These are phyloP conservation scores for Clamator glandarius DNA, from an alignment of 2,797 vertebrate genomes.

Conservation along the genomic window DNA sequence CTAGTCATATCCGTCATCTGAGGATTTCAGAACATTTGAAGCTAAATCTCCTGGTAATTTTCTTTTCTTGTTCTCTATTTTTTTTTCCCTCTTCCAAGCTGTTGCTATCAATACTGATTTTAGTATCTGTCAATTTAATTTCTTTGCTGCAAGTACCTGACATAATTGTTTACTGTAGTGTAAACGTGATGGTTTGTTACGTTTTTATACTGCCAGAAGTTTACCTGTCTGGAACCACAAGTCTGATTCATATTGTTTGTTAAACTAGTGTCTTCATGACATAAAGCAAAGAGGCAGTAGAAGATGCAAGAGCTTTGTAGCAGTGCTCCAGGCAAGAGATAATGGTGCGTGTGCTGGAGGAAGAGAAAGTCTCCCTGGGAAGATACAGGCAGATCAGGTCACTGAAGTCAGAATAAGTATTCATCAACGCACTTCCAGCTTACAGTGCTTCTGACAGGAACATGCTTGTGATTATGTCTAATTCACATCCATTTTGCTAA, in stretches of 20 bases:
- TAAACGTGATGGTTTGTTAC: not conserved
- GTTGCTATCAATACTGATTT: conserved; percentile 11
- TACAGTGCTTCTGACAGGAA: not conserved
- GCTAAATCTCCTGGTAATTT: not conserved
- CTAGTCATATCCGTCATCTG: not conserved
- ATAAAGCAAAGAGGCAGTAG: not conserved
- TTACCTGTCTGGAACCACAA: not conserved
- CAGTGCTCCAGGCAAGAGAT: not conserved
- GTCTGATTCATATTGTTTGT: not conserved
- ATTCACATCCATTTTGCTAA: not conserved
- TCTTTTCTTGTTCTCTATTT: not conserved
- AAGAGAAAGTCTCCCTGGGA: not conserved
- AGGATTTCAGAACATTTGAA: not conserved
- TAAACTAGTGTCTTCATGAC: not conserved
- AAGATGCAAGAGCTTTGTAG: not conserved
- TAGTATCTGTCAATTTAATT: conserved; percentile 4
- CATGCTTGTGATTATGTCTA: not conserved
- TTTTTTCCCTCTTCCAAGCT: not conserved
- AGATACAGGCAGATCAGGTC: not conserved
- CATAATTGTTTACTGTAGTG: not conserved
- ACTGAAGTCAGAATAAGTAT: not conserved
- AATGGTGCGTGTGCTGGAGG: not conserved
- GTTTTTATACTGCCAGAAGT: not conserved
- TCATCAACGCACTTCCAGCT: not conserved
- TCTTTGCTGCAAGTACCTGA: not conserved